Conservation (phyloP, 2,797 vertebrate species). For the Cyprinodon diabolis region DNA sequence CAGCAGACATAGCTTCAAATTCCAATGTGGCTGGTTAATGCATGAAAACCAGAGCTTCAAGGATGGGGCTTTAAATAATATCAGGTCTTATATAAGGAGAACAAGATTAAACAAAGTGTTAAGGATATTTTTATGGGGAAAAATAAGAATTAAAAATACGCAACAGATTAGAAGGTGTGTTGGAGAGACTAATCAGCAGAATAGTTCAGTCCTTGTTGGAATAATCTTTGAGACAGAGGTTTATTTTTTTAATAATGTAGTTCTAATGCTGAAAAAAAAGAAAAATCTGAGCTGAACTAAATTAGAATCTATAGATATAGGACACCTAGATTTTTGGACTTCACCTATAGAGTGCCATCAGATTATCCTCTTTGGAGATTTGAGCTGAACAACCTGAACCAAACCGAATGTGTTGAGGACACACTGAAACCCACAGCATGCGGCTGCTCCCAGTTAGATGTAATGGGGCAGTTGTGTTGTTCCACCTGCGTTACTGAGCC, state of each 20-base stretch:
- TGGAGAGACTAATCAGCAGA: too few relatives aligned
- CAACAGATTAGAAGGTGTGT: too few relatives aligned
- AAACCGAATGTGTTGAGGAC: neutral
- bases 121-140: neutral
- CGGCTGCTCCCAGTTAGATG: neutral
- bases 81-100: neutral
- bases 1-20: neutral
- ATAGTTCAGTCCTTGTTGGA: too few relatives aligned
- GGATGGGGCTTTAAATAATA: neutral
- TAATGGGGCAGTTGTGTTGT: constrained; percentile 1
- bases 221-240: too few relatives aligned
- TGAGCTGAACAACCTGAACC: neutral
- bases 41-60: neutral
- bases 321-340: neutral
- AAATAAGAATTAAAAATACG: too few relatives aligned
- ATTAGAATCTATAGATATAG: neutral
- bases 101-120: neutral
- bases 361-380: neutral
- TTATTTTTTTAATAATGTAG: too few relatives aligned
- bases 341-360: neutral
- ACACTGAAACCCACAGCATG: neutral
- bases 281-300: neutral
- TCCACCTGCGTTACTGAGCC: constrained; percentile 9
- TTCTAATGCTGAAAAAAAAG: too few relatives aligned
- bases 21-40: neutral